Percentiles rank a stretch among this genome's conserved stretches.
Evolutionary conservation across 1,140 invertebrate genomes (phyloP).

Genomic region (Lerema accius): DNA sequence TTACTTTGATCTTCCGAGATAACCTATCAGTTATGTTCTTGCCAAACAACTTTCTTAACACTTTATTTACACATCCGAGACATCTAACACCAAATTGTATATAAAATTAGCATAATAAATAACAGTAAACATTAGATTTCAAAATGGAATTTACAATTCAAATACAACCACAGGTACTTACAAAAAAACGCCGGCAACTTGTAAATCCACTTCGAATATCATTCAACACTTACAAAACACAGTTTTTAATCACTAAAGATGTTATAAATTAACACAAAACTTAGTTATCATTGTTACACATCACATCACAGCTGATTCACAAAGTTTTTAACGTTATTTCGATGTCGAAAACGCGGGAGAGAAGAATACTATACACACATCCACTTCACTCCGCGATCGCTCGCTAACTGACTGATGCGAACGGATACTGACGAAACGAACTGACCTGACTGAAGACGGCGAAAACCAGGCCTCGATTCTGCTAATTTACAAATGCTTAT

Average conservation of each 20-base stretch:
- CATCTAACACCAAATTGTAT: not conserved
- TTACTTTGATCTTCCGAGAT: no score
- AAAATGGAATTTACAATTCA: conserved; percentile 26
- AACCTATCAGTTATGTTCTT: no score
- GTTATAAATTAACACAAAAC: conserved; percentile 37
- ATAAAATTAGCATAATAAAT: conserved; percentile 3
- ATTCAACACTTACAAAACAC: conserved; percentile 31
- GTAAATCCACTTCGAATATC: conserved; percentile 20
- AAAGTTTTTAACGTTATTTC: conserved; percentile 45
- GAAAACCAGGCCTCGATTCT: no score
- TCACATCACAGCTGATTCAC: conserved; percentile 43
- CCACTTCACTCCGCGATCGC: conserved; percentile 46
- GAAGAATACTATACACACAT: conserved; percentile 35
- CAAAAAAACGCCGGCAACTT: conserved; percentile 31
- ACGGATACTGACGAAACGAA: no score
- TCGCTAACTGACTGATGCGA: conserved; percentile 49
- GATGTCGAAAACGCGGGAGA: conserved; percentile 41
- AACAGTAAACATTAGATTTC: conserved; percentile 1
- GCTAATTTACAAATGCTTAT: no score
- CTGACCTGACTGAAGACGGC: no score
- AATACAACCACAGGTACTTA: conserved; percentile 30
- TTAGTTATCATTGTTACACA: conserved; percentile 44
- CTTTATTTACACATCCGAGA: no score
- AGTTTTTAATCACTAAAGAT: conserved; percentile 38
- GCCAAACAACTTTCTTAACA: no score